Evolutionary conservation across 1,140 invertebrate genomes (phyloP).

Genomic region (Trinorchestia longiramus): DNA sequence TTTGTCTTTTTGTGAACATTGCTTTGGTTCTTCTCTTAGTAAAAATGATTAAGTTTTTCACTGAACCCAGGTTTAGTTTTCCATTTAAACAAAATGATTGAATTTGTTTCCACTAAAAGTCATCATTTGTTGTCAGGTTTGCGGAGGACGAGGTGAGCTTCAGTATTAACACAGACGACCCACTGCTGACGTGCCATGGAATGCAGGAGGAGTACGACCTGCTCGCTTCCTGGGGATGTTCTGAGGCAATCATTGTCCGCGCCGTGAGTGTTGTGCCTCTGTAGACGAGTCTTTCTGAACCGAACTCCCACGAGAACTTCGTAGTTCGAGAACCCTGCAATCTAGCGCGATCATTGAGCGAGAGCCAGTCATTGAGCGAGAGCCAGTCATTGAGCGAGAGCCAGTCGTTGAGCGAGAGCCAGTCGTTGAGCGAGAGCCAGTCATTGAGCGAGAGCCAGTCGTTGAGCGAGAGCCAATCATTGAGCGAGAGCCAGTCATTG

Average conservation of each 20-base stretch:
- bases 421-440: too few species aligned
- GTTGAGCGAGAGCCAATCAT: too few species aligned
- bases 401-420: too few species aligned
- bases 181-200: conserved; percentile 73
- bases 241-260: conserved; percentile 71
- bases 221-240: conserved; percentile 72
- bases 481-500: too few species aligned
- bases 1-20: neutral
- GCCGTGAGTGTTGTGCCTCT: conserved; percentile 70
- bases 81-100: neutral
- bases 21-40: neutral
- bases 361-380: too few species aligned
- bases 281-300: neutral
- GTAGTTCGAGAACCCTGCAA: neutral
- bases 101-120: neutral
- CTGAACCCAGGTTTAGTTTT: conserved; percentile 44
- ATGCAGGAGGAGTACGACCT: conserved; percentile 73
- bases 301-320: neutral
- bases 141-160: conserved; percentile 75
- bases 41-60: conserved; percentile 12
- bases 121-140: conserved; percentile 70
- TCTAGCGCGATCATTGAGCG: too few species aligned
- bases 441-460: too few species aligned
- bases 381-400: too few species aligned
- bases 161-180: conserved; percentile 77